Percentiles rank a stretch among this genome's conserved stretches.
Evolutionary conservation across 1,140 invertebrate genomes (phyloP).

Genomic region (Ericerus pela): DNA sequence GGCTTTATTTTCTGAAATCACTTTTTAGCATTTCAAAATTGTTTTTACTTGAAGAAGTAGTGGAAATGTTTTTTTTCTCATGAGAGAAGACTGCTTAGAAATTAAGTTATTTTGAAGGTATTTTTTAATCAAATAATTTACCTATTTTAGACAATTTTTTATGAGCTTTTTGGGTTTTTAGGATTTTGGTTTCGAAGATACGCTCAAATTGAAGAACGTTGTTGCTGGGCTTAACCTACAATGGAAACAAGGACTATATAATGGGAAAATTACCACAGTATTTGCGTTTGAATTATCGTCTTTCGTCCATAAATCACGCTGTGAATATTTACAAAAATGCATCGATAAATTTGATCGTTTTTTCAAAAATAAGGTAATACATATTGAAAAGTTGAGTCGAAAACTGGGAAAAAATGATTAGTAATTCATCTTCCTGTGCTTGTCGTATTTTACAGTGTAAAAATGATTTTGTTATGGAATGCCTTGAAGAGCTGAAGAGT

Average conservation of each 20-base stretch:
- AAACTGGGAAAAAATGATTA: neutral
- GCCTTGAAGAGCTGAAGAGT: neutral
- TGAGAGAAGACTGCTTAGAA: too few relatives aligned
- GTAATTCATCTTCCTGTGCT: neutral
- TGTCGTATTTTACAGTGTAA: neutral
- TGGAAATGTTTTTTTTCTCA: too few relatives aligned
- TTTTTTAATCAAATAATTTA: neutral
- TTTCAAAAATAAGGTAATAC: neutral
- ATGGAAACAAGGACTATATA: conserved; percentile 27
- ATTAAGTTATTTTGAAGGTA: too few relatives aligned
- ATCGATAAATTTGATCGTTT: neutral
- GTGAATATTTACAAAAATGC: neutral
- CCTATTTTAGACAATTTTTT: neutral
- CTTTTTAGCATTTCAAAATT: too few relatives aligned
- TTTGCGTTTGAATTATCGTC: conserved; percentile 33
- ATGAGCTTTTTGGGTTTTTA: conserved; percentile 29
- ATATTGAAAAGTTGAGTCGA: neutral
- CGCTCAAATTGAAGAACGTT: conserved; percentile 38
- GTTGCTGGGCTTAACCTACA: conserved; percentile 46
- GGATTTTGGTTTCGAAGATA: conserved; percentile 44
- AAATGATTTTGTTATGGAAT: neutral
- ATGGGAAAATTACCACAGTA: conserved; percentile 28
- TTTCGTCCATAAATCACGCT: conserved; percentile 25
- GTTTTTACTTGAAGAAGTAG: too few relatives aligned
- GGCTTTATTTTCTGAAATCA: neutral